Conservation (phyloP, 2,797 vertebrate genomes). For the Eospalax fontanierii region DNA sequence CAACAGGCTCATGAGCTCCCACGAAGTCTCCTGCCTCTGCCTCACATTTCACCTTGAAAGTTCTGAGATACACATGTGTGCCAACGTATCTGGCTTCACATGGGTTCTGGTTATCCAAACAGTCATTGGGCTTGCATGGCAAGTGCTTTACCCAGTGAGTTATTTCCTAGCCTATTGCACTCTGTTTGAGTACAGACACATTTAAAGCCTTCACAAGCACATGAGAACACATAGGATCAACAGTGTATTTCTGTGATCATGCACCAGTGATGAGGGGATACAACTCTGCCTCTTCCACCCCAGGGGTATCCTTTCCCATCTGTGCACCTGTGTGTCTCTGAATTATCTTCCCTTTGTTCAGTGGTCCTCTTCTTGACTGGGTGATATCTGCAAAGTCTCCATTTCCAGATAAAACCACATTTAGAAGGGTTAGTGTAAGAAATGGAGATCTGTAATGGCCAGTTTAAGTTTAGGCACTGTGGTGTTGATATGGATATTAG, state of each 20-base stretch:
- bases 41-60: not conserved
- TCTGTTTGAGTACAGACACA: accelerated
- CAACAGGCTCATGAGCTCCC: not conserved
- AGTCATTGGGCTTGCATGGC: not conserved
- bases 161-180: not conserved
- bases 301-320: accelerated
- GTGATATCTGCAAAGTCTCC: not conserved
- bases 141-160: not conserved
- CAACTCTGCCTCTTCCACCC: accelerated
- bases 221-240: accelerated
- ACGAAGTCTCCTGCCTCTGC: not conserved
- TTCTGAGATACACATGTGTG: not conserved
- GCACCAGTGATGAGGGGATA: accelerated
- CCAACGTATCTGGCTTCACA: not conserved
- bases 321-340: too few relatives aligned
- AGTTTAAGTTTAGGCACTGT: too few relatives aligned
- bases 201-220: not conserved
- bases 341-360: not conserved
- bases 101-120: not conserved
- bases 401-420: not conserved
- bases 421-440: not conserved
- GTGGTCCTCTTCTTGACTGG: not conserved
- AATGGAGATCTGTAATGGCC: too few relatives aligned
- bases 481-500: too few relatives aligned
- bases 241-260: not conserved